Conservation (phyloP, 2,888 invertebrate species). For the Antheraea yamamai region DNA sequence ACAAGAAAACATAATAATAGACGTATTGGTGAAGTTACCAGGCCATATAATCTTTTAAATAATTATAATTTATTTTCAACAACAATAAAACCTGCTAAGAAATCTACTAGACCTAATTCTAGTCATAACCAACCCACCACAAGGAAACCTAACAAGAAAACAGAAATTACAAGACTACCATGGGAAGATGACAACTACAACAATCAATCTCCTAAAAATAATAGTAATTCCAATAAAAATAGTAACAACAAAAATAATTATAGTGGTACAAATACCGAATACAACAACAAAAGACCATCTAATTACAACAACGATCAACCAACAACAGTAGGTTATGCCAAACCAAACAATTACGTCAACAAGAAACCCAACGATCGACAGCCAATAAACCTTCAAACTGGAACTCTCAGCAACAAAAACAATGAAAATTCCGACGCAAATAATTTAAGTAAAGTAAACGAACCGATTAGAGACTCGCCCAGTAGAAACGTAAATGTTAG, state of each 20-base stretch:
- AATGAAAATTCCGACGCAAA: background rate
- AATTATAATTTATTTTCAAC: conserved; percentile 27
- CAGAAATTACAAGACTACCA: conserved; percentile 21
- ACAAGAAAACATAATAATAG: conserved; percentile 25
- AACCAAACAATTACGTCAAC: background rate
- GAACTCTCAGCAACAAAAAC: background rate
- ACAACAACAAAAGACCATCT: background rate
- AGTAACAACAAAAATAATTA: conserved; percentile 9
- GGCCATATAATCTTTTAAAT: conserved; percentile 27
- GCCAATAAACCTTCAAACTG: background rate
- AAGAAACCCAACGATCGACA: background rate
- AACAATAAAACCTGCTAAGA: conserved; percentile 41
- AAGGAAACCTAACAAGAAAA: conserved; percentile 6
- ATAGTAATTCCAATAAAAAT: conserved; percentile 5
- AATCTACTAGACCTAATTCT: conserved; percentile 31
- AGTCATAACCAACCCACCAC: conserved; percentile 28
- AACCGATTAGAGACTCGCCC: background rate
- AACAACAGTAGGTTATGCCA: background rate
- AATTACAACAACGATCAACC: background rate
- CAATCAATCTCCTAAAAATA: background rate
- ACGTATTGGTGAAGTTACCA: conserved; percentile 30
- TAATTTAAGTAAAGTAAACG: background rate
- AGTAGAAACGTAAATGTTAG: conserved; percentile 8
- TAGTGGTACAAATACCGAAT: background rate
- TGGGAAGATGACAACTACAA: conserved; percentile 25